Conservation (phyloP, 2,888 invertebrate species). For the Rhogogaster chlorosoma region DNA sequence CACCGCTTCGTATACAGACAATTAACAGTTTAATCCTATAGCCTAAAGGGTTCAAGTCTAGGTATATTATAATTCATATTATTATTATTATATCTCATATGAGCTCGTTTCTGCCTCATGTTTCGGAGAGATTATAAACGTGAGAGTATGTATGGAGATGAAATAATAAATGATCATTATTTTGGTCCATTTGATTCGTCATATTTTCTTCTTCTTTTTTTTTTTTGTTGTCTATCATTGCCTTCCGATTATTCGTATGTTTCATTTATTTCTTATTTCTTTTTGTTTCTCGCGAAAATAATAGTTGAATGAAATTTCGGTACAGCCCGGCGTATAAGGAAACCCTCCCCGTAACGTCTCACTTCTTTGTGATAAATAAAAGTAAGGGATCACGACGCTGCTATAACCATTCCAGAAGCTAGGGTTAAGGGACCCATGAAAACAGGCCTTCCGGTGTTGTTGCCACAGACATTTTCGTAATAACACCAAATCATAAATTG, state of each 20-base stretch:
- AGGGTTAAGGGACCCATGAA: slow-evolving; percentile 40
- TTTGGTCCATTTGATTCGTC: neutral
- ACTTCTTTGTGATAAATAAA: slow-evolving; percentile 44
- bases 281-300: neutral
- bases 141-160: neutral
- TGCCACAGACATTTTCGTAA: slow-evolving; percentile 56
- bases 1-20: neutral
- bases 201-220: neutral
- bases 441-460: slow-evolving; percentile 38
- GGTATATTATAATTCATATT: neutral
- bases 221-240: neutral
- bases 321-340: neutral
- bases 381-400: slow-evolving; percentile 28
- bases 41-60: neutral
- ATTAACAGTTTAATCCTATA: slow-evolving; percentile 24
- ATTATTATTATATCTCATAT: neutral
- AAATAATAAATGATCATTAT: neutral
- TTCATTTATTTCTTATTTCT: neutral
- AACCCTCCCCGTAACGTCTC: slow-evolving; percentile 20
- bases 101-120: neutral
- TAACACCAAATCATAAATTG: slow-evolving; percentile 65
- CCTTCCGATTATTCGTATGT: neutral
- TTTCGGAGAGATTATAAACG: neutral
- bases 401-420: slow-evolving; percentile 30
- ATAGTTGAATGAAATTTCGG: neutral